A percentile compares a stretch with the other conserved stretches of the same genome.
These are phyloP conservation scores for Lithophane socia DNA, from an alignment of 2,888 invertebrate species.

Conservation along the genomic window DNA sequence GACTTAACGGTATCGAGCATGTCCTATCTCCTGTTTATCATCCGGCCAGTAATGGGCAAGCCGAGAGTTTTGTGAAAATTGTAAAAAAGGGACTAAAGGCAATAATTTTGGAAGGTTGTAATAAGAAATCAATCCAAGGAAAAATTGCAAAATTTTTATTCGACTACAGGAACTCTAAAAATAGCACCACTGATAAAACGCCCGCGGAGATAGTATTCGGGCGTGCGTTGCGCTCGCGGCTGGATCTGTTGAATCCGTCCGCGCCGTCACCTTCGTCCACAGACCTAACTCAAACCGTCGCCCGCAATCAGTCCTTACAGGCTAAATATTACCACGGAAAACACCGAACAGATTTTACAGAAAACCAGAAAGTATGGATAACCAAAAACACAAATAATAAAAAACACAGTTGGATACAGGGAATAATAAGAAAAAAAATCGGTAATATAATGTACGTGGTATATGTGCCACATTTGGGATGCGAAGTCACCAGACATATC, in stretches of 20 bases:
- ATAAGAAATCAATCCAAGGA: neutral
- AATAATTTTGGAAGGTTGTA: constrained; percentile 5
- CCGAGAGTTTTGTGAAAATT: constrained; percentile 1
- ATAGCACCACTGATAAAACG: constrained; percentile 22
- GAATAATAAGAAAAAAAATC: constrained; percentile 6
- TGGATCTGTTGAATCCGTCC: constrained; percentile 21
- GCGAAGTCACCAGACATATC: constrained; percentile 24
- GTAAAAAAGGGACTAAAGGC: constrained; percentile 1
- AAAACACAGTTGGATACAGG: constrained; percentile 21
- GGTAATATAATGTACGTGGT: constrained; percentile 17
- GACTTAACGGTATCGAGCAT: constrained; percentile 55
- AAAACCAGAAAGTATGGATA: constrained; percentile 22
- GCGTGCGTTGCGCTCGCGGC: neutral
- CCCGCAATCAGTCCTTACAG: constrained; percentile 28
- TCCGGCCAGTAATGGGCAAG: neutral
- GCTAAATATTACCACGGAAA: constrained; percentile 18
- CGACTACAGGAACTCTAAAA: constrained; percentile 22
- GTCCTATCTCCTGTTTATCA: constrained; percentile 35
- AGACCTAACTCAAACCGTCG: constrained; percentile 25
- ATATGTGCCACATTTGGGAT: constrained; percentile 14
- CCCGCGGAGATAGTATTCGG: constrained; percentile 17
- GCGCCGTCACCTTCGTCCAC: constrained; percentile 30
- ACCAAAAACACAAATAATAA: constrained; percentile 16
- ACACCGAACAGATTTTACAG: constrained; percentile 18
- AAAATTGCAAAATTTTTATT: neutral